Evolutionary conservation across 2,113 vertebrate species (phyloP), one percentile per base, ranked within the genome.

Genomic region (Terrapene triunguis): DNA sequence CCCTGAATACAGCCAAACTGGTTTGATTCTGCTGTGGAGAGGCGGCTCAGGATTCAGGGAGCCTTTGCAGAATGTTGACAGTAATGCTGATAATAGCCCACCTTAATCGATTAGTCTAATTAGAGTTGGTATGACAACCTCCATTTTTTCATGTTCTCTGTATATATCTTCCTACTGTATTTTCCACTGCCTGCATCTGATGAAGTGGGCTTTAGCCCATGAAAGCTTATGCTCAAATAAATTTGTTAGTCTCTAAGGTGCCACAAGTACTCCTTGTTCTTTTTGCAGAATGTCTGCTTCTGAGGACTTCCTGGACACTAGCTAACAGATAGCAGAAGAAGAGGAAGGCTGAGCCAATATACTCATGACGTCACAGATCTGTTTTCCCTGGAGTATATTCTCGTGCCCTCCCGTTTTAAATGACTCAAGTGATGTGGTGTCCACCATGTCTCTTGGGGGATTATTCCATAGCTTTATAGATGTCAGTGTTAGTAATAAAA

Each of bases 401-500:
- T 74, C 2, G 38, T 7, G 76, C 72, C 54, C 42, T 47, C 29
- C 25, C 69, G 84, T 19, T 42, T 27, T 2, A 8, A 93, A 72
- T 16, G 74, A 32, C 3, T 6, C 32, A 74, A n/a, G 44, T 92
- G 62, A 14, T 51, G 85, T 42, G 1, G 11, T 24, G 69, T 82
- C 8, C 13, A 38, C 10, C 2, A 7, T 0, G 12, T 12, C 62
- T 74, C 42, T 24, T 1, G 32, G 6, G 19, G 16, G 10, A 32
- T 53, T 27, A 82, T 78, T 51, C 47, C 1, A 6, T 48, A 57
- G 42, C 80, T 10, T 88, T 62, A 84, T 51, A n/a, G 27, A 6
- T 84, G 62, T 38, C 10, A 10, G 42, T 91, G 21, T 84, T 50
- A 44, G 19, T 54, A 54, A 22, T 54, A 54, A 54, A 54, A 54